Conservation (phyloP, 2,797 vertebrate species). For the Typhlichthys subterraneus region DNA sequence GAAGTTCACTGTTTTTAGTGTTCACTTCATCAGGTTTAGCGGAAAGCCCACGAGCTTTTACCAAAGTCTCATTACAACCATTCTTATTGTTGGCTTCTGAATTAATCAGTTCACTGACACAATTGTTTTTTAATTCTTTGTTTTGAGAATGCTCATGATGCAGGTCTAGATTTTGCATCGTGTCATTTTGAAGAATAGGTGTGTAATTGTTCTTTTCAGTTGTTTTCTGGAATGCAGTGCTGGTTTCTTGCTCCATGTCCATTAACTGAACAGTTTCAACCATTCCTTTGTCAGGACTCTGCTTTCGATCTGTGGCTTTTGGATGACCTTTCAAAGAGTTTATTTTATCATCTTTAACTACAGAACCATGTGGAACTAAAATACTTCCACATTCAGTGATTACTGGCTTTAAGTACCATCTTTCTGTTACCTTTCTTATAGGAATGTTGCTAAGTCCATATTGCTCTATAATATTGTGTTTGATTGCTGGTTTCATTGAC, state of each 20-base stretch:
- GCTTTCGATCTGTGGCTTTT: slow-evolving; percentile 19
- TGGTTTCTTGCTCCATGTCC: background rate
- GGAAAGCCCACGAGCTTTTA: slow-evolving; percentile 22
- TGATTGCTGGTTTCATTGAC: too few species aligned
- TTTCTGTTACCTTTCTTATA: slow-evolving; percentile 69
- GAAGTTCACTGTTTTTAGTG: slow-evolving; percentile 40
- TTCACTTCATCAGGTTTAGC: slow-evolving; percentile 25
- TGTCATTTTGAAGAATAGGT: slow-evolving; percentile 10
- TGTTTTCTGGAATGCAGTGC: slow-evolving; percentile 13
- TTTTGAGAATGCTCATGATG: slow-evolving; percentile 18
- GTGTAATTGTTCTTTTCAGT: slow-evolving; percentile 5
- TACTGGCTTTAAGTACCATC: slow-evolving; percentile 76
- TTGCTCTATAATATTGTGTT: too few species aligned
- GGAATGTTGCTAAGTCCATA: slow-evolving; percentile 6
- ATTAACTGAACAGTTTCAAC: slow-evolving; percentile 9
- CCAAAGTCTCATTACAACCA: slow-evolving; percentile 13
- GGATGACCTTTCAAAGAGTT: slow-evolving; percentile 38
- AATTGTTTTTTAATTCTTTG: slow-evolving; percentile 1
- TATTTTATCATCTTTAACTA: slow-evolving; percentile 36
- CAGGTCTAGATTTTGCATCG: background rate
- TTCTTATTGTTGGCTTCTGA: slow-evolving; percentile 17
- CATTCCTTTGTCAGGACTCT: slow-evolving; percentile 24
- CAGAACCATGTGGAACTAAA: slow-evolving; percentile 76
- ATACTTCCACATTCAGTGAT: slow-evolving; percentile 76
- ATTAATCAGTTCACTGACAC: background rate